Base-by-base conservation (phyloP, 2,113 vertebrate species). In the Ophthalmolycus amberensis region DNA sequence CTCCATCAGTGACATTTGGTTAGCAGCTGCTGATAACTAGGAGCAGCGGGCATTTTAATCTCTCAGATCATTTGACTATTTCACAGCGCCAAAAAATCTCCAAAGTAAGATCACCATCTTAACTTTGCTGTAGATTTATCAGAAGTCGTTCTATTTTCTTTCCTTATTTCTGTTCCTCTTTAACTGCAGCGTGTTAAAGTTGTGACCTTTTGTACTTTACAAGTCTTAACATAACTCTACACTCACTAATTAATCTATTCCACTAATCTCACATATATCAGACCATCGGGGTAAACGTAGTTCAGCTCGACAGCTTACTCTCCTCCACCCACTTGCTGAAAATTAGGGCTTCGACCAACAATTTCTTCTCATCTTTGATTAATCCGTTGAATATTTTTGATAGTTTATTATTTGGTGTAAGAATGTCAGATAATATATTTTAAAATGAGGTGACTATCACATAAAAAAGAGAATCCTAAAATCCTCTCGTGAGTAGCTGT, bases 131-230 rank as follows among this genome's bases (percentile, higher is more conserved):
- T 42, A 22, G 3, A 22, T 20, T 32, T 27, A 11, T 50, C 15
- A 15, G 25, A 59, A 50, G 50, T 56, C 11, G 27, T n/a, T 9
- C 34, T 8, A 8, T 6, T 7, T 68, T 56, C 1, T 29, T 32
- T 27, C 38, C 52, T n/a, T 10, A 52, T 38, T 10, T 71, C 12
- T 38, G 42, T 77, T 84, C 73, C 50, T 71, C 52, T 52, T 77
- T 71, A 14, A 25, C 16, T 38, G 16, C 2, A 25, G 16, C 22
- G 1, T 2, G 2, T 66, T 6, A 11, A 63, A 54, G 5, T 38
- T 40, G 34, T 34, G 34, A 34, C 34, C 5, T 34, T 34, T 34
- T 34, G 34, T 52, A 3, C 1, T 14, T 6, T 10, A 81, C 18
- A 34, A 34, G 34, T 34, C 5, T 34, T 34, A 34, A 34, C 34